phyloP scores from a whole-genome alignment of 2,888 invertebrate genomes.

The Leucania comma region DNA sequence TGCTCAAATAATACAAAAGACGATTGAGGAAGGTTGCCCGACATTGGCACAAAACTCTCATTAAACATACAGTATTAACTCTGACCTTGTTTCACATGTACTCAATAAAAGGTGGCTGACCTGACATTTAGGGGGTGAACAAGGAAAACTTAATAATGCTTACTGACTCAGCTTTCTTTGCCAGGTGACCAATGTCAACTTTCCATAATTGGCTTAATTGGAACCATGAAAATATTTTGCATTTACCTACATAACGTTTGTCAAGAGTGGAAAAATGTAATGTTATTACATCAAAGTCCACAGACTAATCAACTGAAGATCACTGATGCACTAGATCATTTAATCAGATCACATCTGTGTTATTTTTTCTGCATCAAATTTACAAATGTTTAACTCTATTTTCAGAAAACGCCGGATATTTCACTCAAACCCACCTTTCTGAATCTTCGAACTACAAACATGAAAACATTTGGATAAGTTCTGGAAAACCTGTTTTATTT shows the following conservation, averaged over 20 bases:
- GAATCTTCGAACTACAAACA: conserved; percentile 19
- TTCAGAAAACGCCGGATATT: conserved; percentile 43
- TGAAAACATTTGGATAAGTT: conserved; percentile 16
- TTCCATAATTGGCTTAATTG: conserved; percentile 31
- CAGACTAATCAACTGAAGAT: conserved; percentile 30
- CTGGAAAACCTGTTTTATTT: conserved; percentile 14
- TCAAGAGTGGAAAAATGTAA: background rate
- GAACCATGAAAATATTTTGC: conserved; percentile 16
- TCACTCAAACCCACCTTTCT: conserved; percentile 42
- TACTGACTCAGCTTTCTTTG: conserved; percentile 31
- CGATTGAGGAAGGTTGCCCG: conserved; percentile 53
- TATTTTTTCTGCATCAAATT: conserved; percentile 30
- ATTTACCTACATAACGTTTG: too few relatives aligned
- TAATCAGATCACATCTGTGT: conserved; percentile 24
- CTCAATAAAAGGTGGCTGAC: conserved; percentile 55
- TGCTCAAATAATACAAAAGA: conserved; percentile 56
- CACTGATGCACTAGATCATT: conserved; percentile 34
- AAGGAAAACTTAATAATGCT: conserved; percentile 55
- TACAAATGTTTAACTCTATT: conserved; percentile 39
- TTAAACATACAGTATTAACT: conserved; percentile 49
- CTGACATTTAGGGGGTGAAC: conserved; percentile 56
- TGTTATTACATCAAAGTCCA: conserved; percentile 32
- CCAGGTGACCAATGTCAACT: conserved; percentile 44
- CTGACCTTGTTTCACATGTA: conserved; percentile 55
- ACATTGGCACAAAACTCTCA: conserved; percentile 44